A percentile compares a stretch with the other conserved stretches of the same genome.
Conservation (phyloP, 2,113 vertebrate genomes). For the Petromus typicus region DNA sequence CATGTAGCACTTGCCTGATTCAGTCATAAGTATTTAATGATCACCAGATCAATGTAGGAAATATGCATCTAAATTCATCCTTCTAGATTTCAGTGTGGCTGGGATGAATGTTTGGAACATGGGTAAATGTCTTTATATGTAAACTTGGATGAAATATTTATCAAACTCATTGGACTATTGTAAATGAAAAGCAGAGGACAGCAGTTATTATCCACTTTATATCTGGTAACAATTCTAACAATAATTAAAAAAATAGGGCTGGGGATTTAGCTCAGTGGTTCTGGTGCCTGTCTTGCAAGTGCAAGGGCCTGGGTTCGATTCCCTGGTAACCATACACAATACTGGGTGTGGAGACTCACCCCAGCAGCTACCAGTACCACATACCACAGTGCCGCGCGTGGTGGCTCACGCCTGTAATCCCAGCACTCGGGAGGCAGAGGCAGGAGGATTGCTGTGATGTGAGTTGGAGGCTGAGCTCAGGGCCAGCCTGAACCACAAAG, state of each 20-base stretch:
- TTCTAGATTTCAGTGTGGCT: background rate
- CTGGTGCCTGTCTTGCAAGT: too few species aligned
- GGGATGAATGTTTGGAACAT: background rate
- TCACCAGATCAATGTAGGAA: background rate
- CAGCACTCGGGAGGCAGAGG: too few species aligned
- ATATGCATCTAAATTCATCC: background rate
- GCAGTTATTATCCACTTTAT: background rate
- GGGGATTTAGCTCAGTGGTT: too few species aligned
- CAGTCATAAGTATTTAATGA: background rate
- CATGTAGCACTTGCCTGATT: background rate
- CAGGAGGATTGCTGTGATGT: too few species aligned
- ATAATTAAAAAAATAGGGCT: background rate
- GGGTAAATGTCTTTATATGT: background rate
- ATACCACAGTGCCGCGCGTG: too few species aligned
- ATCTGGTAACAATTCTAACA: background rate
- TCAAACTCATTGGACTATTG: background rate
- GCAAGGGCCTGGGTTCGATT: too few species aligned
- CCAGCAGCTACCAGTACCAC: too few species aligned
- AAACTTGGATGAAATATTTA: background rate
- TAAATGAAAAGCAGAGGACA: background rate
- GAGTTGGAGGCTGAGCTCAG: too few species aligned
- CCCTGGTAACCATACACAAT: too few species aligned
- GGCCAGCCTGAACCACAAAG: too few species aligned
- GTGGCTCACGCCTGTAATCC: too few species aligned
- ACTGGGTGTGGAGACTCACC: too few species aligned